phyloP scores from a whole-genome alignment of 1,140 invertebrate genomes.

The Stegodyphus mimosarum region DNA sequence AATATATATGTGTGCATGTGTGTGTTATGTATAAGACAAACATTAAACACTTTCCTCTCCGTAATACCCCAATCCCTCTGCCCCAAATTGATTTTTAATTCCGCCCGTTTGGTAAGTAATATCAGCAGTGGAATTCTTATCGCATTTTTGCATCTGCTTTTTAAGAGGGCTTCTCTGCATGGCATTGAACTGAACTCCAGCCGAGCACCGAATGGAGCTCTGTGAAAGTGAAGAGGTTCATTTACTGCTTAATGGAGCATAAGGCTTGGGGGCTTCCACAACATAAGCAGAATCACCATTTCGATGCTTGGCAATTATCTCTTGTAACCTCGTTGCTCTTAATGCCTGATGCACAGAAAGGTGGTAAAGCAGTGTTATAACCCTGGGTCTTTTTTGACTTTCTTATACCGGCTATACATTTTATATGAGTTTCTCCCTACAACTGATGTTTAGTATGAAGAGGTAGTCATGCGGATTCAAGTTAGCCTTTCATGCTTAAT shows the following conservation, averaged over 20 bases:
- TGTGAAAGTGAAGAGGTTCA: slow-evolving; percentile 19
- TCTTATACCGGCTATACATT: too few relatives aligned
- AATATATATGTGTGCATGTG: too few relatives aligned
- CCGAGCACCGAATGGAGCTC: background rate
- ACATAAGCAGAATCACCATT: background rate
- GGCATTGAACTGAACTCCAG: background rate
- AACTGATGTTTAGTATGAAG: too few relatives aligned
- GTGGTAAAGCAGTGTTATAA: too few relatives aligned
- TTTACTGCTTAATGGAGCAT: slow-evolving; percentile 50
- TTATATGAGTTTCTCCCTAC: too few relatives aligned
- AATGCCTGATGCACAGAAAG: too few relatives aligned
- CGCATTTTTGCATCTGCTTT: slow-evolving; percentile 48
- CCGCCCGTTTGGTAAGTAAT: background rate
- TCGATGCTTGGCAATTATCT: slow-evolving; percentile 37
- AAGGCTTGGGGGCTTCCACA: background rate
- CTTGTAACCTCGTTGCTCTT: background rate
- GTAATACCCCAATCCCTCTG: background rate
- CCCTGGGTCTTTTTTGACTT: too few relatives aligned
- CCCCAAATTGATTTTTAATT: slow-evolving; percentile 54
- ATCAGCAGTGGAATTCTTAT: slow-evolving; percentile 14
- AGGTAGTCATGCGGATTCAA: too few relatives aligned
- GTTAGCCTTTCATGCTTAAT: too few relatives aligned
- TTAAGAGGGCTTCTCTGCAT: background rate
- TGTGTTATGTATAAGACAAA: too few relatives aligned
- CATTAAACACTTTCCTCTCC: background rate